Evolutionary conservation across 2,888 invertebrate genomes (phyloP), one percentile per base, ranked within the genome.

Genomic region (Caenorhabditis angaria): DNA sequence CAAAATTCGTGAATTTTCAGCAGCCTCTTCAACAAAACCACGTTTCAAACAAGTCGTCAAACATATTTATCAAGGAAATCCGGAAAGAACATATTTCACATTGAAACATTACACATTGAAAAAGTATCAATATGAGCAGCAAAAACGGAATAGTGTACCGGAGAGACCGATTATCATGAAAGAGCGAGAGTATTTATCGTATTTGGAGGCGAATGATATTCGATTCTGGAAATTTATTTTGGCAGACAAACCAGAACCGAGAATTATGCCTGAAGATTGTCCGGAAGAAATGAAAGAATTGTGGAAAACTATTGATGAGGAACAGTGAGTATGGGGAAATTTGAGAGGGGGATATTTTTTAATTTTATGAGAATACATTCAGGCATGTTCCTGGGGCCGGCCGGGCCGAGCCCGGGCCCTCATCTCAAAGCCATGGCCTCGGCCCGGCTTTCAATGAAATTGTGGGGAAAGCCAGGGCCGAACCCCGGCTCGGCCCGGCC

Each of bases 61-160:
- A 14, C 18, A 53, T 24, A 53, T 53, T 8, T 53, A 53, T 53
- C 10, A 12, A 18, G 53, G 53, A 53, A 53, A 53, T 27, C 53
- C 53, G 27, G 27, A 4, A 53, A 22, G 53, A 27, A 53, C 53
- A 4, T 20, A 53, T 20, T 53, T 24, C 6, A 53, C 53, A 14
- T 6, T 53, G 24, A 24, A 27, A 18, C 4, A 50, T 50, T 50
- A 10, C n/a, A n/a, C n/a, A n/a, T n/a, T n/a, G n/a, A 32, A 32
- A 32, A 32, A 32, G 10, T 32, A 10, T 32, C 32, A 10, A n/a
- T 32, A 32, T 10, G 32, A 32, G 10, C 32, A 32, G 6, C 6
- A 32, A 10, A 32, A 32, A 32, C 6, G 32, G 32, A 10, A 5
- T 32, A 10, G 10, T 8, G 32, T 32, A 8, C 32, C 32, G 10